Conservation (phyloP, 2,797 vertebrate species). For the Liparis tanakae region DNA sequence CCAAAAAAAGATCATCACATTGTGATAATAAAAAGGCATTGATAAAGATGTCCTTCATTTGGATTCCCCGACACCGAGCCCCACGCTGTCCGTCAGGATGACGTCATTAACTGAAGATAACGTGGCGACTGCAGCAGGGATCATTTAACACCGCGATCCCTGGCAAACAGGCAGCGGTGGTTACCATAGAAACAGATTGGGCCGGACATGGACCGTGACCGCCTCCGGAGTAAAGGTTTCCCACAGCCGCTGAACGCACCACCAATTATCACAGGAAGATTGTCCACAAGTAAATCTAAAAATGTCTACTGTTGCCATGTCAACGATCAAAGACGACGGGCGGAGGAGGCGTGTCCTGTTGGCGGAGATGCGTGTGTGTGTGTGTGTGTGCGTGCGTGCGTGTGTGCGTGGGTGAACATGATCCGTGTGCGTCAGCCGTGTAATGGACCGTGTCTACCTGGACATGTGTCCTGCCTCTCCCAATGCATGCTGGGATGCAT, state of each 20-base stretch:
- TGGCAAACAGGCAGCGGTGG: constrained; percentile 25
- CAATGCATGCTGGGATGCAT: constrained; percentile 13
- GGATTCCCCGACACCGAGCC: not conserved
- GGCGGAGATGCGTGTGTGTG: constrained; percentile 3
- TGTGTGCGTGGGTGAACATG: constrained; percentile 26
- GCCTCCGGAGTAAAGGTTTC: not conserved
- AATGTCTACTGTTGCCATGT: constrained; percentile 49
- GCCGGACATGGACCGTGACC: constrained; percentile 19
- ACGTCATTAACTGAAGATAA: constrained; percentile 13
- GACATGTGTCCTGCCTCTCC: not conserved
- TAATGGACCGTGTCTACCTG: constrained; percentile 12
- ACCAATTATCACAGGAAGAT: not conserved
- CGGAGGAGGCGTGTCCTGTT: constrained; percentile 28
- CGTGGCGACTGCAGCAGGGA: constrained; percentile 17
- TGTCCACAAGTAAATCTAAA: not conserved
- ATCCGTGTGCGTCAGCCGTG: constrained; percentile 12
- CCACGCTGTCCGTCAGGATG: not conserved
- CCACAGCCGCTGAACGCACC: too few relatives aligned
- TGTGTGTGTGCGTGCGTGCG: too few relatives aligned
- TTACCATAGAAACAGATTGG: constrained; percentile 49
- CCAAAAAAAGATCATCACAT: not conserved
- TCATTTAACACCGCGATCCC: constrained; percentile 8
- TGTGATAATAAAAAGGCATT: not conserved
- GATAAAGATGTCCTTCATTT: not conserved
- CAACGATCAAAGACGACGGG: constrained; percentile 25